Conservation (phyloP, 2,888 invertebrate genomes). For the Phymatocera aterrima region DNA sequence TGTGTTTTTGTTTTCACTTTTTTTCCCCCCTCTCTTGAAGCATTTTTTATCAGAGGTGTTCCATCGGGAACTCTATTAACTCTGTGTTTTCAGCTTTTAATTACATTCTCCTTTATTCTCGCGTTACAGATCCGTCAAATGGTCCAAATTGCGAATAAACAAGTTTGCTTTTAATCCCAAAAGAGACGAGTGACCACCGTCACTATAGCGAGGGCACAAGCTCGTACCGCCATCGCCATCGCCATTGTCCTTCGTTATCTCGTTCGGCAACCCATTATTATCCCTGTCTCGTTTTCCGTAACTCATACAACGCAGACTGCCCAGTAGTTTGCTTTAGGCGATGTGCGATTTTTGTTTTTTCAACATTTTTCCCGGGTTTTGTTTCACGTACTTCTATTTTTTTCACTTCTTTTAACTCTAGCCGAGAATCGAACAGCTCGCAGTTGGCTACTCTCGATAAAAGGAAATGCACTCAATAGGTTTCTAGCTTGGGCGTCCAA, state of each 20-base stretch:
- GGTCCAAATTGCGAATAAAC: slow-evolving; percentile 30
- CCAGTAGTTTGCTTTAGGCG: slow-evolving; percentile 12
- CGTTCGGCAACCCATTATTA: slow-evolving; percentile 42
- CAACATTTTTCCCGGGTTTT: background rate
- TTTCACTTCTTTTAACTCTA: background rate
- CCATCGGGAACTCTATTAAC: slow-evolving; percentile 10
- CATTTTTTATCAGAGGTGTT: background rate
- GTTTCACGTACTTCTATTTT: background rate
- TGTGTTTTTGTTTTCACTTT: background rate
- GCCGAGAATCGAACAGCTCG: background rate
- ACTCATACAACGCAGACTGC: slow-evolving; percentile 31
- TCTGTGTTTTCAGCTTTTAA: slow-evolving; percentile 21
- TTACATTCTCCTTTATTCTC: slow-evolving; percentile 30
- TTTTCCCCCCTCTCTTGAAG: background rate
- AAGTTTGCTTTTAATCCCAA: slow-evolving; percentile 40
- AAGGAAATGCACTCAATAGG: background rate
- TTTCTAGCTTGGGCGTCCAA: background rate
- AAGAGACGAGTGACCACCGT: slow-evolving; percentile 28
- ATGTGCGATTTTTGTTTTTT: background rate
- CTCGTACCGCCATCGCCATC: no score
- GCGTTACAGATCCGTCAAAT: slow-evolving; percentile 39
- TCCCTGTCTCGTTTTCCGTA: slow-evolving; percentile 39
- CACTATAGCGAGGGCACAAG: background rate
- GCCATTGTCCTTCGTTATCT: slow-evolving; percentile 44
- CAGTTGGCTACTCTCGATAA: background rate